Base-by-base conservation (phyloP, 2,888 invertebrate genomes). In the Noctua comes region DNA sequence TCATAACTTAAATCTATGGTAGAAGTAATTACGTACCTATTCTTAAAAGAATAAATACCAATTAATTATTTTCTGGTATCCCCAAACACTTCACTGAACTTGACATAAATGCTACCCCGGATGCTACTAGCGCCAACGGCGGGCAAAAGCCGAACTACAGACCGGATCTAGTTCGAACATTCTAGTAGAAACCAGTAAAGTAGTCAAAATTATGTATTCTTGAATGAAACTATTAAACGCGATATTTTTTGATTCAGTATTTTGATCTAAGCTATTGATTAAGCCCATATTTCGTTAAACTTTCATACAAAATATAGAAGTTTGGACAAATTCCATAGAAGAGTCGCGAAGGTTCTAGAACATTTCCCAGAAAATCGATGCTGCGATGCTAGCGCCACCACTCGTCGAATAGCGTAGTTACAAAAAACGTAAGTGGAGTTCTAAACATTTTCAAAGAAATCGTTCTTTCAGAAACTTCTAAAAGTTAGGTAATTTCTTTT, bases 91-190 rank as follows among this genome's bases (percentile, higher is more conserved):
- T 80, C 72, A 77, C 59, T 73, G 80, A 80, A 86, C 85, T 86
- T 73, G 78, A 86, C 82, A 90, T 84, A 86, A 77, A 86, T 86
- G 72, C 73, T 77, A 81, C 78, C 74, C 87, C 93, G 96, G 96
- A 96, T 82, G 87, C 86, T 31, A 57, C 76, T 84, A 93, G 94
- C 95, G 95, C 92, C 59, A 1, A 40, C 16, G 68, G 91, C 89
- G 95, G 91, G 70, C 82, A 91, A 62, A 82, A 93, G 93, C 24
- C 0, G 75, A 89, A 93, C 86, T 89, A 93, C 54, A 68, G 48
- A 83, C 90, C 93, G 96, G 96, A 96, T 87, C 88, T 84, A 21
- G 68, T n/a, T 62, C 6, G 96, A 96, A 96, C 78, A 83, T 96
- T 96, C 96, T 91, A 93, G 96, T 90, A 68, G 57, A 57, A 89